Percentiles rank a stretch among this genome's conserved stretches.
These are phyloP conservation scores for Cyphomyrus discorhynchus DNA, from an alignment of 2,113 vertebrate genomes.

Conservation along the genomic window DNA sequence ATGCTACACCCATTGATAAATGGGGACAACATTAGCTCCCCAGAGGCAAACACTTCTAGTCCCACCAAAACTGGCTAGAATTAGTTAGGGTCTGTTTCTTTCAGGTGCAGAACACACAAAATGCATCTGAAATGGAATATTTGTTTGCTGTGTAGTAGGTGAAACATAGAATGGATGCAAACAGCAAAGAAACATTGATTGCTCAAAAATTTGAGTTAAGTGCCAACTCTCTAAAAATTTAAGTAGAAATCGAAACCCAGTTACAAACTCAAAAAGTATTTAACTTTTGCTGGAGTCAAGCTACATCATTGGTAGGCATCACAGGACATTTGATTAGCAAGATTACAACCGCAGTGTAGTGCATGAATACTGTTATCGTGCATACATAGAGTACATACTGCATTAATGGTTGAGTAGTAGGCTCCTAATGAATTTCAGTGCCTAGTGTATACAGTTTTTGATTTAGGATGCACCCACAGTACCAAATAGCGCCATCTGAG, in stretches of 20 bases:
- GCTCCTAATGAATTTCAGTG: background rate
- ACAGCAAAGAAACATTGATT: background rate
- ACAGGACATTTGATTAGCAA: background rate
- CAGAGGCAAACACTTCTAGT: background rate
- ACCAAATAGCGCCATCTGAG: background rate
- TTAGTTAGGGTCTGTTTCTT: background rate
- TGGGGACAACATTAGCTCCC: background rate
- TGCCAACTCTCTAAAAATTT: background rate
- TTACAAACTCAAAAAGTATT: background rate
- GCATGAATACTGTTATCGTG: background rate
- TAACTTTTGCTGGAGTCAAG: background rate
- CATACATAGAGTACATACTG: background rate
- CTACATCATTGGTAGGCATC: background rate
- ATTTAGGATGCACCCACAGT: background rate
- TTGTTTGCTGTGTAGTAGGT: background rate
- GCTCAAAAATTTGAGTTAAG: background rate
- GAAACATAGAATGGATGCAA: background rate
- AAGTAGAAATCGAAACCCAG: background rate
- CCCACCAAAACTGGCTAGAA: background rate
- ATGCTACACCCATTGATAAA: background rate
- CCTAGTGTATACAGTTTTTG: background rate
- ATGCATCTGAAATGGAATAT: background rate
- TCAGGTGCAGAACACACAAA: background rate
- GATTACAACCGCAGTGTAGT: background rate
- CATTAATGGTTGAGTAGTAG: background rate